phyloP scores from a whole-genome alignment of 2,113 vertebrate genomes.

The Andinoacara biseriatus region DNA sequence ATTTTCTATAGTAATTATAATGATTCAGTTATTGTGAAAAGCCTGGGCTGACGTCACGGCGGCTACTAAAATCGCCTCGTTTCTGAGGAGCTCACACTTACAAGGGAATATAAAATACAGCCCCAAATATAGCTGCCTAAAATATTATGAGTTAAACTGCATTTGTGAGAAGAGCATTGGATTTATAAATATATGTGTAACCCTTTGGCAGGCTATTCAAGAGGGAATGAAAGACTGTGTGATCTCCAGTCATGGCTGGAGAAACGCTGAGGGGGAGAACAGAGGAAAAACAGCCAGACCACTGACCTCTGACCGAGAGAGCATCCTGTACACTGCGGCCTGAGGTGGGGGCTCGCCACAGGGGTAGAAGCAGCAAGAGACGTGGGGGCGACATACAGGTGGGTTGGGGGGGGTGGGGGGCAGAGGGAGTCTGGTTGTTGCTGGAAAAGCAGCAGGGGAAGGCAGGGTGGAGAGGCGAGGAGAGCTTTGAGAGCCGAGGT shows the following conservation, averaged over 20 bases:
- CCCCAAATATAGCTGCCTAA: not conserved
- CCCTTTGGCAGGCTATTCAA: slow-evolving; percentile 32
- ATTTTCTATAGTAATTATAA: not conserved
- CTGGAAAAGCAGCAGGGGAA: slow-evolving; percentile 46
- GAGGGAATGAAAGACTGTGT: slow-evolving; percentile 46
- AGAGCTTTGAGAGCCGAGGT: slow-evolving; percentile 48
- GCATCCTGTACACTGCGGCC: slow-evolving; percentile 50
- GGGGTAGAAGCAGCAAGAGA: slow-evolving; percentile 42
- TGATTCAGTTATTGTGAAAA: slow-evolving; percentile 13
- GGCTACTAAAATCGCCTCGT: not conserved
- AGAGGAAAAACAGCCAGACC: slow-evolving; percentile 57
- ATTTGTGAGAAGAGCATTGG: not conserved
- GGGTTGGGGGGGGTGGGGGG: not conserved
- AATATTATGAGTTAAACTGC: not conserved
- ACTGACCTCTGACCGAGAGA: slow-evolving; percentile 65
- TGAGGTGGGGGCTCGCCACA: slow-evolving; percentile 52
- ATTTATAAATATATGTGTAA: slow-evolving; percentile 38
- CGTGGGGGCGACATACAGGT: not conserved
- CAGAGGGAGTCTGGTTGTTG: not conserved
- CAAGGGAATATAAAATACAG: not conserved
- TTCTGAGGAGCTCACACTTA: not conserved
- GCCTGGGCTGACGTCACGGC: not conserved
- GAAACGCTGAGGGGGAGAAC: slow-evolving; percentile 41
- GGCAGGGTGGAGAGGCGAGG: slow-evolving; percentile 21
- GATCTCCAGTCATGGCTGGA: slow-evolving; percentile 41